Evolutionary conservation across 2,797 vertebrate genomes (phyloP).

Genomic region (Chelmon rostratus): DNA sequence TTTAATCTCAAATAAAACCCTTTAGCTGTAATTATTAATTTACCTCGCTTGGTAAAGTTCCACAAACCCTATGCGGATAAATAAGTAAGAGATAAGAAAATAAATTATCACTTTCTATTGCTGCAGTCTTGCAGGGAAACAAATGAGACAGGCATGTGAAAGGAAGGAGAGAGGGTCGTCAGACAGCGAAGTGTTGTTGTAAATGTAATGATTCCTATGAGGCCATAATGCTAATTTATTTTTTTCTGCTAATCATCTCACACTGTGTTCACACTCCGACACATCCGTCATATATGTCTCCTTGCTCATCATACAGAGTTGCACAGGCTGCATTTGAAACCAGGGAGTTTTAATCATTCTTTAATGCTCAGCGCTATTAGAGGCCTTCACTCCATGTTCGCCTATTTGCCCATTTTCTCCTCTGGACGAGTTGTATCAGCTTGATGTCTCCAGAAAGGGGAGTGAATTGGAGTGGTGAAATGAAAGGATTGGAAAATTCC

Average conservation of each 20-base stretch:
- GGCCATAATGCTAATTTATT: slow-evolving; percentile 31
- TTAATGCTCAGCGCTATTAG: slow-evolving; percentile 37
- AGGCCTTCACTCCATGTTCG: slow-evolving; percentile 37
- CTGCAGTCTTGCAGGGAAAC: background rate
- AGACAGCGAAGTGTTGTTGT: slow-evolving; percentile 56
- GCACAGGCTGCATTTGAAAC: slow-evolving; percentile 22
- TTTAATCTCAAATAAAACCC: background rate
- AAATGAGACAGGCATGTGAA: slow-evolving; percentile 41
- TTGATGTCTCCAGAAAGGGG: slow-evolving; percentile 31
- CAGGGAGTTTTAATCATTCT: slow-evolving; percentile 19
- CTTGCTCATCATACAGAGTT: slow-evolving; percentile 8
- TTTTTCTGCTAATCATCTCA: slow-evolving; percentile 58
- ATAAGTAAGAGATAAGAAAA: background rate
- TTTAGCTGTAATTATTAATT: background rate
- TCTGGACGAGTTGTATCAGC: slow-evolving; percentile 20
- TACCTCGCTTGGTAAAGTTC: background rate
- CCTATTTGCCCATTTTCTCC: slow-evolving; percentile 34
- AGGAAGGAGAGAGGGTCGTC: slow-evolving; percentile 40
- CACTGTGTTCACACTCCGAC: slow-evolving; percentile 33
- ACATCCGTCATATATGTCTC: slow-evolving; percentile 15
- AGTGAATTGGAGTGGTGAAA: slow-evolving; percentile 24
- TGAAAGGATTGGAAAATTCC: slow-evolving; percentile 34
- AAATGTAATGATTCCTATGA: slow-evolving; percentile 47
- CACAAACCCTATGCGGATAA: background rate
- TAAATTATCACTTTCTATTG: background rate